A percentile compares a stretch with the other conserved stretches of the same genome.
Conservation (phyloP, 2,797 vertebrate species). For the Leptoclinus maculatus region DNA sequence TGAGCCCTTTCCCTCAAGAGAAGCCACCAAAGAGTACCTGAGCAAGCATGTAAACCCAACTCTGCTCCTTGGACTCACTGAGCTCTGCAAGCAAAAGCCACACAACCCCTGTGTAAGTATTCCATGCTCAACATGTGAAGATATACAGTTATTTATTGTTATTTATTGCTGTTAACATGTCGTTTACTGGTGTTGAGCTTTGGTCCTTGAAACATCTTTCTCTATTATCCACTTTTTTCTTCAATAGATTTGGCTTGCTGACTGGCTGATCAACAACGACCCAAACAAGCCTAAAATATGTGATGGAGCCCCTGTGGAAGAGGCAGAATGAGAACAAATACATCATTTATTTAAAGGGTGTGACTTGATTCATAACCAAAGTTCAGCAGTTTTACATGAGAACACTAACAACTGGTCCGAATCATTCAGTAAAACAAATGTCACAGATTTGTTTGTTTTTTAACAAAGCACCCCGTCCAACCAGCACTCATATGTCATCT, state of each 20-base stretch:
- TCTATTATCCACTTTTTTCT: neutral
- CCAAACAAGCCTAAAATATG: slow-evolving; percentile 89
- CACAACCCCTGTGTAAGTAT: slow-evolving; percentile 89
- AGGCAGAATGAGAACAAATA: slow-evolving; percentile 48
- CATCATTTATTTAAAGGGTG: neutral
- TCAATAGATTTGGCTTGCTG: slow-evolving; percentile 92
- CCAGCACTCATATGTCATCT: neutral
- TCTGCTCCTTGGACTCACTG: slow-evolving; percentile 89
- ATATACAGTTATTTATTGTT: neutral
- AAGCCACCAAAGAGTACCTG: slow-evolving; percentile 89
- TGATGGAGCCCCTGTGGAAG: slow-evolving; percentile 53
- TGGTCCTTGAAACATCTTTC: neutral
- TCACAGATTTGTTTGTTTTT: neutral
- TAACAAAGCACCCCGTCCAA: neutral
- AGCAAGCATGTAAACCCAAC: slow-evolving; percentile 87
- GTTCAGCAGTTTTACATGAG: neutral
- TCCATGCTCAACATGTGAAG: neutral
- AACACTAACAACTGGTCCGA: neutral
- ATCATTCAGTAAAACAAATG: slow-evolving; percentile 1
- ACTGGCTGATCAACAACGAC: slow-evolving; percentile 94
- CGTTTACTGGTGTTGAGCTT: neutral
- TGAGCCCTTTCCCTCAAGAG: slow-evolving; percentile 86
- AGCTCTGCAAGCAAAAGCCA: slow-evolving; percentile 93
- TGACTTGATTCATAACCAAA: neutral
- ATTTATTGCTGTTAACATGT: neutral